Evolutionary conservation across 2,113 vertebrate genomes (phyloP).

Genomic region (Gallinago undulata): DNA sequence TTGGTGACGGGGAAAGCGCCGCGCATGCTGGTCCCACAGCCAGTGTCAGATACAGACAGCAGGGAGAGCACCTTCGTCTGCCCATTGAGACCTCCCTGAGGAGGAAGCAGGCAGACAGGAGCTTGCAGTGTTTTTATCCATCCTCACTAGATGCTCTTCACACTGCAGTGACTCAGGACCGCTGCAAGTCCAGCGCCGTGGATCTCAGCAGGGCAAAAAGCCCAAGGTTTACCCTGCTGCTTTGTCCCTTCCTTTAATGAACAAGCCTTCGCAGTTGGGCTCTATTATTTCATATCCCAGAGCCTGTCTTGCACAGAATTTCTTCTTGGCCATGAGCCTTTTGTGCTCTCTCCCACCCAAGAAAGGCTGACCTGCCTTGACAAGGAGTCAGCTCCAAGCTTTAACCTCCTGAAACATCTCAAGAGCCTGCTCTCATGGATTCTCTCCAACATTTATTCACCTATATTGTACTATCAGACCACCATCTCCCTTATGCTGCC

Average conservation of each 20-base stretch:
- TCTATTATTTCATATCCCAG: background rate
- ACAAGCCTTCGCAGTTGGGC: background rate
- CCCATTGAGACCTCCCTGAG: background rate
- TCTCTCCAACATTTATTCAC: background rate
- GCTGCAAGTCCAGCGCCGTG: background rate
- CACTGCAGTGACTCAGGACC: too few relatives aligned
- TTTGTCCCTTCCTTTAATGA: background rate
- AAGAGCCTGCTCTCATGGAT: background rate
- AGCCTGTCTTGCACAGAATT: background rate
- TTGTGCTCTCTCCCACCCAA: background rate
- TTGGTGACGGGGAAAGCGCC: background rate
- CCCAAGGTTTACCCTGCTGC: background rate
- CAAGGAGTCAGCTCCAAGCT: background rate
- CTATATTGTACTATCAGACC: background rate
- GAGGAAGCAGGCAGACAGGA: background rate
- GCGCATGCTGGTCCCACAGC: fast-evolving
- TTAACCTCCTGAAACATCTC: background rate
- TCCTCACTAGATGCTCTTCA: background rate
- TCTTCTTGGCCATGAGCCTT: background rate
- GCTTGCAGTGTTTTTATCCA: background rate
- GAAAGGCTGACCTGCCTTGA: background rate
- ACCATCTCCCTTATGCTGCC: background rate
- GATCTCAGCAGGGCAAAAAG: background rate
- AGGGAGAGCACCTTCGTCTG: background rate
- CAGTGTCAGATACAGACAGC: background rate